A percentile compares a stretch with the other conserved stretches of the same genome.
These are phyloP conservation scores for Dynastes tityus DNA, from an alignment of 2,888 invertebrate genomes.

Conservation along the genomic window DNA sequence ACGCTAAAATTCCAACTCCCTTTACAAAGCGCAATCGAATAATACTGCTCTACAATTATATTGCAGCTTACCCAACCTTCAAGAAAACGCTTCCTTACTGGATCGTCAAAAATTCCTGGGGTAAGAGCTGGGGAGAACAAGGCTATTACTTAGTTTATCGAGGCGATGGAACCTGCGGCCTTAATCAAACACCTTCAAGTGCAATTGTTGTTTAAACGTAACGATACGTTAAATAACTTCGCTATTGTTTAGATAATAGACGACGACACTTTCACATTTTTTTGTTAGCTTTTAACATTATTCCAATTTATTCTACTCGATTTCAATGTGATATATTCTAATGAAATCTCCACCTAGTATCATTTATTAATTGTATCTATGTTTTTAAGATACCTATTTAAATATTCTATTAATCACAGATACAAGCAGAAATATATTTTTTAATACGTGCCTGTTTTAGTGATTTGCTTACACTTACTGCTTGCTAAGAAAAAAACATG, in stretches of 20 bases:
- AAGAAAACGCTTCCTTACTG: slow-evolving; percentile 89
- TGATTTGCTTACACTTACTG: background rate
- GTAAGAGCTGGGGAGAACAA: slow-evolving; percentile 91
- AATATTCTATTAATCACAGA: too few species aligned
- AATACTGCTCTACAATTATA: too few species aligned
- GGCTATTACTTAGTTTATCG: slow-evolving; percentile 96
- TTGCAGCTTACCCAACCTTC: slow-evolving; percentile 83
- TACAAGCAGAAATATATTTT: background rate
- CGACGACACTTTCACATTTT: background rate
- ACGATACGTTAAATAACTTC: background rate
- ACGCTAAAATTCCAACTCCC: too few species aligned
- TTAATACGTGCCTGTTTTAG: background rate
- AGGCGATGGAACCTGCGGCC: slow-evolving; percentile 95
- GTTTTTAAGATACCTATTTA: background rate
- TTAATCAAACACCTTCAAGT: slow-evolving; percentile 93
- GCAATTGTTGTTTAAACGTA: slow-evolving; percentile 74
- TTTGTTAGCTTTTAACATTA: background rate
- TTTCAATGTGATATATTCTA: slow-evolving; percentile 11
- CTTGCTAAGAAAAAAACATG: background rate
- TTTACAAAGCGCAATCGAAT: too few species aligned
- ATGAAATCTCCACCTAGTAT: background rate
- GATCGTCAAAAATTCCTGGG: slow-evolving; percentile 98
- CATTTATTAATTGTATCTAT: background rate
- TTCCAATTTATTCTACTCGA: background rate
- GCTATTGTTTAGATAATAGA: background rate